Evolutionary conservation across 2,113 vertebrate genomes (phyloP).

Genomic region (Cynoglossus semilaevis): DNA sequence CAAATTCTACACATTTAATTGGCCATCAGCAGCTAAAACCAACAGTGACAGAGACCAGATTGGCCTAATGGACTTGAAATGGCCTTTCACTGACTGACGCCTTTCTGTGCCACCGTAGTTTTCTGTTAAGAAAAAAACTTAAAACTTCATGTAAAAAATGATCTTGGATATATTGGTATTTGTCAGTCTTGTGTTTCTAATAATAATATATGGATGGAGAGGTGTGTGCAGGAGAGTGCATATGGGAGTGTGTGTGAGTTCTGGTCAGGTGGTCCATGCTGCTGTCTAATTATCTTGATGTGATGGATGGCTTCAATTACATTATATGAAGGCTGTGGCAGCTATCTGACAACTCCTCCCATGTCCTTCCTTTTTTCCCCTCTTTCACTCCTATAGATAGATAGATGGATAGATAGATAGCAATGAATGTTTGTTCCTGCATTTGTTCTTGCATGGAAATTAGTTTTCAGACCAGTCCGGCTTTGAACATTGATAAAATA

Average conservation of each 20-base stretch:
- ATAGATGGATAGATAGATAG: neutral
- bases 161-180: too few relatives aligned
- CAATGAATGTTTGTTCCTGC: slow-evolving; percentile 3
- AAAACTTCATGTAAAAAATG: too few relatives aligned
- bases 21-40: slow-evolving; percentile 28
- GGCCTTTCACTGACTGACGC: neutral
- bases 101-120: neutral
- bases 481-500: slow-evolving; percentile 65
- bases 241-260: slow-evolving; percentile 12
- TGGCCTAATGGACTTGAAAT: slow-evolving; percentile 7
- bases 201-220: neutral
- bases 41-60: slow-evolving; percentile 2
- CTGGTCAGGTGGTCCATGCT: slow-evolving; percentile 57
- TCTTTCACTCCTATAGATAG: neutral
- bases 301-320: slow-evolving; percentile 75
- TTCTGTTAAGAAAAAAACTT: neutral
- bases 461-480: slow-evolving; percentile 58
- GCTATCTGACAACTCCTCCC: slow-evolving; percentile 16
- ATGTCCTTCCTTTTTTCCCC: neutral
- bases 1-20: slow-evolving; percentile 51
- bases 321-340: slow-evolving; percentile 56
- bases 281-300: slow-evolving; percentile 66
- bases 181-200: neutral
- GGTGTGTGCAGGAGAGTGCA: neutral
- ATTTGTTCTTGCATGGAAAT: slow-evolving; percentile 34